A percentile compares a stretch with the other conserved stretches of the same genome.
These are phyloP conservation scores for Andrena praecox DNA, from an alignment of 2,888 invertebrate genomes.

Conservation along the genomic window DNA sequence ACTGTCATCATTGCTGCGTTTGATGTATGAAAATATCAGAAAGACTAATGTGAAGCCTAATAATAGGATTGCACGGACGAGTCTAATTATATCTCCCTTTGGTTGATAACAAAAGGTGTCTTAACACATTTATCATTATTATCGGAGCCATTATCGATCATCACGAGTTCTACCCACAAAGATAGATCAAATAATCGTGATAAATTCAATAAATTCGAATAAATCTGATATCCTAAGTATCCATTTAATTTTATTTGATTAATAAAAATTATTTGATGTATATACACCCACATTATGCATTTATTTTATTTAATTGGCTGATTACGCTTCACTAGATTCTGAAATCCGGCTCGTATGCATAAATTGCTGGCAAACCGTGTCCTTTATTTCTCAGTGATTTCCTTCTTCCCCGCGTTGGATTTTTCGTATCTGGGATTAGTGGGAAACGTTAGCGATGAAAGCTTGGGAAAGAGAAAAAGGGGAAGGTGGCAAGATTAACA, in stretches of 20 bases:
- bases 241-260: not conserved
- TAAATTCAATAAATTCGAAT: not conserved
- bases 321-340: constrained; percentile 23
- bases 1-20: not conserved
- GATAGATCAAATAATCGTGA: not conserved
- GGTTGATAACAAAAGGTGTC: not conserved
- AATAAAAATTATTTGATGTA: not conserved
- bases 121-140: no score
- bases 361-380: constrained; percentile 9
- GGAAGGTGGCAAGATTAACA: not conserved
- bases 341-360: not conserved
- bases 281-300: no score
- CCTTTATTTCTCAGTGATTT: not conserved
- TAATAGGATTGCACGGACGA: not conserved
- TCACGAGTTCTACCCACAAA: no score
- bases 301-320: not conserved
- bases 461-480: not conserved
- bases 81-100: not conserved
- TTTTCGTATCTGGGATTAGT: not conserved
- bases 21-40: not conserved
- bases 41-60: not conserved
- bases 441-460: not conserved
- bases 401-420: not conserved
- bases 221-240: not conserved
- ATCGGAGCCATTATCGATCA: no score